Conservation (phyloP, 2,113 vertebrate genomes). For the Polypterus senegalus region DNA sequence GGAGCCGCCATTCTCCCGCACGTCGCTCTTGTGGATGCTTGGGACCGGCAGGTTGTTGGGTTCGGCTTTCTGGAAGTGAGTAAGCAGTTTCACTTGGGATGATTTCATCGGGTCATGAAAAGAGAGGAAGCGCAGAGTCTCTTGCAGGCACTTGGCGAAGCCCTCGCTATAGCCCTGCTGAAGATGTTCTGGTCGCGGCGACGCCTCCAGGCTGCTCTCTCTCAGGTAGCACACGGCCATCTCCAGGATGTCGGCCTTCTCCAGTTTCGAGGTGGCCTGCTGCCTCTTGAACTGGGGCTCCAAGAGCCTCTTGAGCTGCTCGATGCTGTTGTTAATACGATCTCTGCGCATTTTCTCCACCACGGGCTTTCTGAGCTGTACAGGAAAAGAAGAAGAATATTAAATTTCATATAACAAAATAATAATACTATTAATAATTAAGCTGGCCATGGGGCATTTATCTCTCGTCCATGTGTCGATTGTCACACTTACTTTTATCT, state of each 20-base stretch:
- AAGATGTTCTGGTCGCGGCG: slow-evolving; percentile 8
- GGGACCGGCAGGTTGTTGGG: not conserved
- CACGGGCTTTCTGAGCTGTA: slow-evolving; percentile 59
- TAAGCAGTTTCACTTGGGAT: slow-evolving; percentile 36
- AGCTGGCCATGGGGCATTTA: not conserved
- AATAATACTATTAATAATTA: no score
- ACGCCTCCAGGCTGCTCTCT: slow-evolving; percentile 32
- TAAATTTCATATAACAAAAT: not conserved
- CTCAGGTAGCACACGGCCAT: slow-evolving; percentile 46
- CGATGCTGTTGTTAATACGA: slow-evolving; percentile 73
- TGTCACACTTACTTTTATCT: slow-evolving; percentile 49
- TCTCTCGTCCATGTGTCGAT: not conserved
- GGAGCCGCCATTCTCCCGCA: slow-evolving; percentile 2
- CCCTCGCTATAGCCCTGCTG: slow-evolving; percentile 40
- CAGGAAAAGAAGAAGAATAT: slow-evolving; percentile 12
- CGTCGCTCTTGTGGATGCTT: slow-evolving; percentile 15
- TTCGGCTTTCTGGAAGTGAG: slow-evolving; percentile 38
- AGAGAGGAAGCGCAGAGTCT: slow-evolving; percentile 44
- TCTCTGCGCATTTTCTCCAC: slow-evolving; percentile 67
- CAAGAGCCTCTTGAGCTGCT: slow-evolving; percentile 56
- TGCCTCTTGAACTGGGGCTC: slow-evolving; percentile 39
- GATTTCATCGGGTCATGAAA: slow-evolving; percentile 32
- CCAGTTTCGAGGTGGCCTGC: slow-evolving; percentile 43
- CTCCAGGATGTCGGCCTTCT: slow-evolving; percentile 49
- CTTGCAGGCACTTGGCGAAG: slow-evolving; percentile 40